phyloP scores from a whole-genome alignment of 2,113 vertebrate genomes.

The Numenius arquata region DNA sequence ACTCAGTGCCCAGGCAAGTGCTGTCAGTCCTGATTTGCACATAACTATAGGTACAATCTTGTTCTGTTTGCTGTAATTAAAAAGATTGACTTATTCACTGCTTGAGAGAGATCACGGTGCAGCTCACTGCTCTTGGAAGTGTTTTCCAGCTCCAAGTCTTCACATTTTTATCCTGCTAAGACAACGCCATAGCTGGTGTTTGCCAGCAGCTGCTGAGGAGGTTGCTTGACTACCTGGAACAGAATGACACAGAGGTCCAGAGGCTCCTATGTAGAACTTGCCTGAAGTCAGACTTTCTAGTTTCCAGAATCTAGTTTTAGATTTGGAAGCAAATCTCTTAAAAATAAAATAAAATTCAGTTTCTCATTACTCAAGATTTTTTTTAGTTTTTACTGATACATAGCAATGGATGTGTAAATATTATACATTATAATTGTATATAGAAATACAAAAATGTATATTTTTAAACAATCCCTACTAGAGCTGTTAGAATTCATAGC shows the following conservation, averaged over 20 bases:
- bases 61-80: background rate
- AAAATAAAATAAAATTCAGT: background rate
- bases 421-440: background rate
- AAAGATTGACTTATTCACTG: background rate
- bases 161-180: background rate
- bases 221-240: background rate
- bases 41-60: background rate
- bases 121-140: background rate
- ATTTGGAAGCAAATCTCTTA: background rate
- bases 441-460: background rate
- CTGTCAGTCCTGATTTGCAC: background rate
- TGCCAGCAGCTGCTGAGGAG: background rate
- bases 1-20: background rate
- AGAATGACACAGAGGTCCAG: background rate
- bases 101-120: accelerated
- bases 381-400: background rate
- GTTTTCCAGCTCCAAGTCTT: background rate
- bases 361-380: background rate
- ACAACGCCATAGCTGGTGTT: background rate
- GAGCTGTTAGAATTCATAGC: background rate
- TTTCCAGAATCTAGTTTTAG: background rate
- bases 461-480: background rate
- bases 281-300: background rate
- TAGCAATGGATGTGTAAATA: background rate
- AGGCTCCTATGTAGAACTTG: background rate